These are phyloP conservation scores for Drosophila bipectinata DNA, from an alignment of 1,140 invertebrate genomes.

Conservation along the genomic window DNA sequence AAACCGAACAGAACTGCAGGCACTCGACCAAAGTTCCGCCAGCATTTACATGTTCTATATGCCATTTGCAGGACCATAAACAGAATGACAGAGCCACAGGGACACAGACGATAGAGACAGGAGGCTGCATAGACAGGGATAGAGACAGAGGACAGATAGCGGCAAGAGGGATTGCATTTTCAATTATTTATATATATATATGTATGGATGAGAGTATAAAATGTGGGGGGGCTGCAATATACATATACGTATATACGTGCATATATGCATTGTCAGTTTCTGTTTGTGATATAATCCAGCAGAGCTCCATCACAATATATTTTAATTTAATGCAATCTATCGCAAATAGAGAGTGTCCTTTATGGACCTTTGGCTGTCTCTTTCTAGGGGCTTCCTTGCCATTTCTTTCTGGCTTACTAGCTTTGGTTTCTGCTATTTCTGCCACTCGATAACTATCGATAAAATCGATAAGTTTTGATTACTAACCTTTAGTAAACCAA, in stretches of 20 bases:
- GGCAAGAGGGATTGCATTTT: constrained; percentile 28
- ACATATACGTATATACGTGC: too few species aligned
- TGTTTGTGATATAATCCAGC: constrained; percentile 35
- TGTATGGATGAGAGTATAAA: constrained; percentile 11
- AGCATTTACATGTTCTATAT: constrained; percentile 45
- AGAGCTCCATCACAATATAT: constrained; percentile 19
- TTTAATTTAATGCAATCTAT: constrained; percentile 39
- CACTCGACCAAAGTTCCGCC: constrained; percentile 32
- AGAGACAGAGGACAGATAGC: neutral
- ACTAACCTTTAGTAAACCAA: too few species aligned
- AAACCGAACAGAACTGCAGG: constrained; percentile 32
- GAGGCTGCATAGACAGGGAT: neutral
- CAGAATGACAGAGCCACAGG: constrained; percentile 2
- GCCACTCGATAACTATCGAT: too few species aligned
- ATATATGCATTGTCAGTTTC: constrained; percentile 35
- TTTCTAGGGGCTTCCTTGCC: too few species aligned
- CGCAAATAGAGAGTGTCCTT: constrained; percentile 20
- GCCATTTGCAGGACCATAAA: constrained; percentile 24
- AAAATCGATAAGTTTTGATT: too few species aligned
- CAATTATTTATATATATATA: constrained; percentile 27
- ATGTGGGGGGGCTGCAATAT: constrained; percentile 19
- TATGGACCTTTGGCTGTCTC: neutral
- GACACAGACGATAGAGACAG: neutral
- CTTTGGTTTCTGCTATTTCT: too few species aligned
- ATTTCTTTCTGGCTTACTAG: too few species aligned